Evolutionary conservation across 1,140 invertebrate genomes (phyloP), one percentile per base, ranked within the genome.

Genomic region (Bradynema listronoti): DNA sequence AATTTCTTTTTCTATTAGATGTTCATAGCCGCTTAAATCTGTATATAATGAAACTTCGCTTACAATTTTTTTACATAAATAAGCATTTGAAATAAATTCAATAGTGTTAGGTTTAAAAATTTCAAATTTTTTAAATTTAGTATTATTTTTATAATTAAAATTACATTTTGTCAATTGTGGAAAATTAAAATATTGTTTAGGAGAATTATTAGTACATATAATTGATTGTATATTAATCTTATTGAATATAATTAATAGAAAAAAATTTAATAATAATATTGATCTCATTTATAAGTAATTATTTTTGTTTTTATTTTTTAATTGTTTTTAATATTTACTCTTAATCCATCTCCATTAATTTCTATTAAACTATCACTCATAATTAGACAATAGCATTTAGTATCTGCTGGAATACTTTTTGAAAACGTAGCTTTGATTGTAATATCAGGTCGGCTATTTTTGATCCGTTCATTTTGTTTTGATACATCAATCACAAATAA

Each of bases 391-490:
- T 49, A 62, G 24, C 58, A 63, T 51, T 62, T 62, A 11, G 60
- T 62, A 33, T 33, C 53, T 50, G 25, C 22, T 19, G 43, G 27
- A 34, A 62, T 62, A 22, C n/a, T 36, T 51, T 62, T 62, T 4
- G 57, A 30, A 27, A 62, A 62, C 5, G 43, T 24, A 14, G 60
- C 57, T 63, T 62, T 63, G 39, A 62, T 62, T 49, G 57, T 49
- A 24, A 64, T 36, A 65, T 64, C 62, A 33, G 62, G 62, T 57
- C 62, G 27, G 1, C 39, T 47, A 25, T 43, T 41, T 7, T 67
- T 64, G 14, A 65, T 64, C 63, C 59, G 53, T 41, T 64, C 62
- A 63, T 64, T 65, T 22, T 62, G 60, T 36, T 62, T 61, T 16
- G 58, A 63, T 0, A 62, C 60, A 62, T 62, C 56, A 30, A 64